Base-by-base conservation (phyloP, 1,140 invertebrate genomes). In the Drosophila ficusphila region DNA sequence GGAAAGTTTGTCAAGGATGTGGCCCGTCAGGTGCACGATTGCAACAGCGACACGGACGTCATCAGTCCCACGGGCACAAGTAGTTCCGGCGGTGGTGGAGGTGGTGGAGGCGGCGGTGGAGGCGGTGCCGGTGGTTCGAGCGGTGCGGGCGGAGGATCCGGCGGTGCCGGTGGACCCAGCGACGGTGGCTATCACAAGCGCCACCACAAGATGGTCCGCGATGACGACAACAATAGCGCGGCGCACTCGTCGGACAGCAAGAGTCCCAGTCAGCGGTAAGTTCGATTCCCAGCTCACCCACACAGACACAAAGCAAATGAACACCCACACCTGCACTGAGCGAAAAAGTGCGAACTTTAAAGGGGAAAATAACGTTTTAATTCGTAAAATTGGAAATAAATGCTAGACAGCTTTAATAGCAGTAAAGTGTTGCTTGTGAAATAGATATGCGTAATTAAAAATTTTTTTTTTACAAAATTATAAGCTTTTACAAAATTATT, bases 181-280 rank as follows among this genome's bases (percentile, higher is more conserved):
- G 12, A 56, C 11, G 39, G 56, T 12, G 51, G 82, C 39, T 71
- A 86, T 36, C 82, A 86, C 27, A 88, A 86, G 58, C 82, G 82
- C 0, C 82, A 88, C 47, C 82, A 88, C 46, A 88, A 86, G 57
- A 62, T 76, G 65, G 93, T 48, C 93, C 42, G 94, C 54, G 93
- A 93, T 67, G 94, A 94, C 54, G 94, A 94, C 53, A 93, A 94
- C 72, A 94, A 93, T 46, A 94, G 94, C 77, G 94, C 93, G 79
- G 93, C 93, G 61, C 93, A 93, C 67, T 94, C 94, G 75, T 94
- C 93, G 44, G 94, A 94, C 71, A 93, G 93, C 91, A 95, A 94
- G 73, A 94, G 94, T 88, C 93, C 94, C 18, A 94, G 93, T 76
- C 93, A 94, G 89, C 94, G 94, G 94, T 94, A 86, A 89, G 86